Conservation (phyloP, 2,888 invertebrate genomes). For the Synanthedon formicaeformis region DNA sequence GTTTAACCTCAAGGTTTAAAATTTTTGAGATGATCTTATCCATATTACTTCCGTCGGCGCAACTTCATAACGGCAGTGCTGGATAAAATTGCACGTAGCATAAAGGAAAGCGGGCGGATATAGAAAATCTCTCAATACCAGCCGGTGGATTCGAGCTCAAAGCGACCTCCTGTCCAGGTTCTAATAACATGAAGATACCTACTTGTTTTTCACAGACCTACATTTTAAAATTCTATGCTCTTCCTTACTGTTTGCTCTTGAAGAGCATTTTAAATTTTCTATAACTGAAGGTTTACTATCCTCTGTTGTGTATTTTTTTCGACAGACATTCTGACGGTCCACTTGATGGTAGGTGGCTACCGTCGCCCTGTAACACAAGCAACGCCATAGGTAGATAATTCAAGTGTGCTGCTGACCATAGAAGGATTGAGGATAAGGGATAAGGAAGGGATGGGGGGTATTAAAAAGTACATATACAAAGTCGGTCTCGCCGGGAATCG, state of each 20-base stretch:
- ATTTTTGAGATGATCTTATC: slow-evolving; percentile 16
- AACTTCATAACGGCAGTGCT: slow-evolving; percentile 55
- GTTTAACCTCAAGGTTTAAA: no score
- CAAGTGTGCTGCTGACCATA: no score
- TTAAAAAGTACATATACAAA: no score
- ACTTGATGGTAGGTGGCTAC: no score
- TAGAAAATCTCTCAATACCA: slow-evolving; percentile 69
- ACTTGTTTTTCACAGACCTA: neutral
- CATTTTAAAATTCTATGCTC: neutral
- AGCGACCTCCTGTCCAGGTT: slow-evolving; percentile 38
- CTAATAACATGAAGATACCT: slow-evolving; percentile 34
- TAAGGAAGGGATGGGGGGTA: no score
- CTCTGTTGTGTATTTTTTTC: neutral
- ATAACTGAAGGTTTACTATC: neutral
- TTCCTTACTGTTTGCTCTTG: no score
- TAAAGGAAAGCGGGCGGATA: slow-evolving; percentile 68
- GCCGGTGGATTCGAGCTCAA: slow-evolving; percentile 47
- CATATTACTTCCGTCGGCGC: slow-evolving; percentile 17
- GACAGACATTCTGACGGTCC: no score
- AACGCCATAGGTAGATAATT: no score
- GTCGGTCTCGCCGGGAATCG: no score
- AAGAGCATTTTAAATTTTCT: no score
- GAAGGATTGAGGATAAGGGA: no score
- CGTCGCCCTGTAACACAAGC: no score
- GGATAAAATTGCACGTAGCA: slow-evolving; percentile 67